These are phyloP conservation scores for Parapristionchus giblindavisi DNA, from an alignment of 2,888 invertebrate species.

Conservation along the genomic window DNA sequence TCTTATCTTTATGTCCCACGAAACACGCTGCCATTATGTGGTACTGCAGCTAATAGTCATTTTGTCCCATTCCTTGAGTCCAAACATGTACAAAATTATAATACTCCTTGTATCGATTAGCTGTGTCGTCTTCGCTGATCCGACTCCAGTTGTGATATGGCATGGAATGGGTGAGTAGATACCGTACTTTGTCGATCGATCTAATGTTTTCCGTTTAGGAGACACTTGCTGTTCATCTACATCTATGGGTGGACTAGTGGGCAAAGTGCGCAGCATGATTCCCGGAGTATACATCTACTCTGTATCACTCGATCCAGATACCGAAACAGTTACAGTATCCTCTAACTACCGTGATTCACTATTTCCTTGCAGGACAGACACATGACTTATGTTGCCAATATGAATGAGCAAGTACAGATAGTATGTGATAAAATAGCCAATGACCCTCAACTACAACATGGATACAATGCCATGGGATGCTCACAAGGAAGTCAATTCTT, in stretches of 20 bases:
- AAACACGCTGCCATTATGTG: too few relatives aligned
- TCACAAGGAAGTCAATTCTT: slow-evolving; percentile 96
- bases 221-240: slow-evolving; percentile 90
- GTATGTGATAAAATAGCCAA: slow-evolving; percentile 77
- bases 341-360: background rate
- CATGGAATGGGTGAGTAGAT: slow-evolving; percentile 87
- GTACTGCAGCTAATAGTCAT: too few relatives aligned
- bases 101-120: background rate
- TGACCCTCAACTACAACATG: slow-evolving; percentile 79
- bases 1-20: too few relatives aligned
- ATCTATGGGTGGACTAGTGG: slow-evolving; percentile 84
- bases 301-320: slow-evolving; percentile 80
- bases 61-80: too few relatives aligned
- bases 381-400: slow-evolving; percentile 73
- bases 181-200: slow-evolving; percentile 47
- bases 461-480: slow-evolving; percentile 94
- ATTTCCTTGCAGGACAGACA: slow-evolving; percentile 70
- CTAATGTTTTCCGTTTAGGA: slow-evolving; percentile 75
- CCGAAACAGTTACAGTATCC: slow-evolving; percentile 59
- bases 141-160: slow-evolving; percentile 82
- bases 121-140: slow-evolving; percentile 66
- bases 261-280: slow-evolving; percentile 78
- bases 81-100: too few relatives aligned
- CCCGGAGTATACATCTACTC: slow-evolving; percentile 86
- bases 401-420: slow-evolving; percentile 74